Evolutionary conservation across 2,797 vertebrate species (phyloP), one percentile per base, ranked within the genome.

Genomic region (Australoheros facetus): DNA sequence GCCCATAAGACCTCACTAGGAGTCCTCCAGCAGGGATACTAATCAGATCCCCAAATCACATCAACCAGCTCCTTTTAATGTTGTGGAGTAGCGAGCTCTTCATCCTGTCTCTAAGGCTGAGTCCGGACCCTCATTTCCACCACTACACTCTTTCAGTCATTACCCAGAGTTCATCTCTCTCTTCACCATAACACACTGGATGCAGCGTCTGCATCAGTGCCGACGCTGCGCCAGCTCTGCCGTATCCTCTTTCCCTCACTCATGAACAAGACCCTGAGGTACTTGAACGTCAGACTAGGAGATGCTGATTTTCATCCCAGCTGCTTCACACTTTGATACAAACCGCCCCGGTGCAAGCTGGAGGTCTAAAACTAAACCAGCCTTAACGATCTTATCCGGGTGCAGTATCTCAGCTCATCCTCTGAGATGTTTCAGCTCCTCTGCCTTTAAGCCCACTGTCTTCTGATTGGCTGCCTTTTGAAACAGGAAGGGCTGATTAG

Each of bases 121-220:
- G 16, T 16, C 16, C 14, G 26, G 60, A 45, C 14, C 2, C 60
- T 45, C 13, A 14, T 42, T 26, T 0, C 37, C 21, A 17, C 60
- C 32, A 14, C 6, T 37, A 0, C 21, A 26, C 4, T 10, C 59
- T 37, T 58, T 45, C 56, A 19, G 28, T 0, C 9, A 58, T 30
- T 11, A 32, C 28, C 16, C 5, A 32, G 28, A 32, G 28, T 28
- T 11, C 16, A 58, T 28, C 56, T 32, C 28, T 19, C 28, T 17
- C 23, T 28, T 56, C 23, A 56, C 55, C 7, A 8, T 14, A 26
- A 56, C 23, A 56, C 5, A 56, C 12, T 5, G 9, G 26, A 12
- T 14, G n/a, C 28, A 32, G 45, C 11, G 5, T 16, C 45, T 16
- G 10, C 56, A 57, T 57, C 28, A 30, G 16, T 19, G 28, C 8